These are phyloP conservation scores for Drosophila stalkeri DNA, from an alignment of 2,888 invertebrate genomes.

Conservation along the genomic window DNA sequence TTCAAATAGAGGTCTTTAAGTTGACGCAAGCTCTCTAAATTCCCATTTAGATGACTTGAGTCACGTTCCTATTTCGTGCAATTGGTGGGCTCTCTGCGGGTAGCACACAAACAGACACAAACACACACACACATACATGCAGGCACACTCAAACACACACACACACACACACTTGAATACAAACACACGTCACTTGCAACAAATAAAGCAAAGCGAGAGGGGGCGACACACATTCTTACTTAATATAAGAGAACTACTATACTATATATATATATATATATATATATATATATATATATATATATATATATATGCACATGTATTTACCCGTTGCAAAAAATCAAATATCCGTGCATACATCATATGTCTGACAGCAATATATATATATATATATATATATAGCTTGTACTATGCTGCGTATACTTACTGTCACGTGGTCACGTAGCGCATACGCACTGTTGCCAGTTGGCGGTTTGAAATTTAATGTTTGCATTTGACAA, in stretches of 20 bases:
- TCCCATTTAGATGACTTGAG: constrained; percentile 27
- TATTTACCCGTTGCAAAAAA: constrained; percentile 31
- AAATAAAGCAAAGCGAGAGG: constrained; percentile 23
- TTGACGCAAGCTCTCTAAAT: constrained; percentile 16
- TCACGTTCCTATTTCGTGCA: constrained; percentile 40
- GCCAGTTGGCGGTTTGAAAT: constrained; percentile 26
- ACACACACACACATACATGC: neutral
- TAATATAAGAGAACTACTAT: neutral
- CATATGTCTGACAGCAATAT: neutral
- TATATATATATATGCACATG: constrained; percentile 4
- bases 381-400: constrained; percentile 25
- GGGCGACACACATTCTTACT: constrained; percentile 17
- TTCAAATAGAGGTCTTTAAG: constrained; percentile 10
- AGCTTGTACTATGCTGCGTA: neutral
- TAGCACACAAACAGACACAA: neutral
- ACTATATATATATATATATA: too few species aligned
- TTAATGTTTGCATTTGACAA: constrained; percentile 52
- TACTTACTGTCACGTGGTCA: constrained; percentile 41
- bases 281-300: too few species aligned
- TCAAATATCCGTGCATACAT: constrained; percentile 38
- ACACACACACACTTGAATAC: neutral
- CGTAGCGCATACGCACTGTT: constrained; percentile 56
- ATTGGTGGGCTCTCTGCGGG: constrained; percentile 13
- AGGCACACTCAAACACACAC: neutral
- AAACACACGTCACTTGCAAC: constrained; percentile 29